Conservation (phyloP, 2,888 invertebrate species). For the Gortyna flavago region DNA sequence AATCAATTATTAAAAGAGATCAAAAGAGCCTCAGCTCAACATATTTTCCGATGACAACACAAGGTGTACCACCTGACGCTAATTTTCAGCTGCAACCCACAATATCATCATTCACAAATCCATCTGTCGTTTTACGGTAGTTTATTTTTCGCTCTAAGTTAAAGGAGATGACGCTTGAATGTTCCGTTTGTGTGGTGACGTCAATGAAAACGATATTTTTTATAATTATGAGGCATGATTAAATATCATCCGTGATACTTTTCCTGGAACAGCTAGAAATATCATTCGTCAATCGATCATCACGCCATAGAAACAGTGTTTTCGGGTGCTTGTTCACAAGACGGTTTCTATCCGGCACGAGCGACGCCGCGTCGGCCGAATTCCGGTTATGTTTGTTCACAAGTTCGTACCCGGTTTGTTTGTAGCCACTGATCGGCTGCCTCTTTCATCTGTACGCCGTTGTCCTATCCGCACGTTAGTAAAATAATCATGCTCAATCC, state of each 20-base stretch:
- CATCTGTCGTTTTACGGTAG: not conserved
- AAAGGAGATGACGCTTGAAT: not conserved
- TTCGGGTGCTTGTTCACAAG: not conserved
- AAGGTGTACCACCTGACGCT: no score
- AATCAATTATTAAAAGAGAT: no score
- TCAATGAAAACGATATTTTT: not conserved
- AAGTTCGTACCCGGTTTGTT: not conserved
- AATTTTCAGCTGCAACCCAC: no score
- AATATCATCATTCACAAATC: not conserved
- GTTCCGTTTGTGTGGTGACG: not conserved
- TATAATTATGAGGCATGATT: not conserved
- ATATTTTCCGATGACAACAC: no score
- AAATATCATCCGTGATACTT: not conserved
- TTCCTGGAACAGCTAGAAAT: not conserved
- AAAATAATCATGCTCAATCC: not conserved
- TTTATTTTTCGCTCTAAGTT: not conserved
- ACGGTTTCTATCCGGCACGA: not conserved
- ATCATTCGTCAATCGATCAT: not conserved
- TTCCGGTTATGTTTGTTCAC: not conserved
- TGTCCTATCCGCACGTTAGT: not conserved
- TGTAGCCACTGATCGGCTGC: not conserved
- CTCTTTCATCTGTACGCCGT: not conserved
- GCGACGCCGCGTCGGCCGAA: not conserved
- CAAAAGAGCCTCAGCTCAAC: no score
- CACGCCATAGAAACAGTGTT: no score